phyloP scores from a whole-genome alignment of 2,888 invertebrate species.

The Coenonympha arcania region DNA sequence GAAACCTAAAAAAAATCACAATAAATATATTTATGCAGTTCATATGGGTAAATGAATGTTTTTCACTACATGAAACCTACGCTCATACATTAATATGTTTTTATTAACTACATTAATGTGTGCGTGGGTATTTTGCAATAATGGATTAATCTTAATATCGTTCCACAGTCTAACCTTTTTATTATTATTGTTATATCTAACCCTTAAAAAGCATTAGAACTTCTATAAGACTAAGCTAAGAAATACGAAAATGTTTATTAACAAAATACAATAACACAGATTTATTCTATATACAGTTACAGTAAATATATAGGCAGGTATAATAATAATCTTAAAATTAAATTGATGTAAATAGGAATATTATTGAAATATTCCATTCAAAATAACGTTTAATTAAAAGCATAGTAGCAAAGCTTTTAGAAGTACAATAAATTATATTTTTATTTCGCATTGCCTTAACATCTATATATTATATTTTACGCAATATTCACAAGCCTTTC shows the following conservation, averaged over 20 bases:
- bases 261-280: slow-evolving; percentile 4
- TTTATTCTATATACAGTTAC: slow-evolving; percentile 3
- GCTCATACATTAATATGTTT: slow-evolving; percentile 29
- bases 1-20: no score
- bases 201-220: slow-evolving; percentile 24
- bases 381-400: slow-evolving; percentile 21
- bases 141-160: slow-evolving; percentile 35
- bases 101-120: slow-evolving; percentile 41
- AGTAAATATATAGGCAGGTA: slow-evolving; percentile 1
- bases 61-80: slow-evolving; percentile 25
- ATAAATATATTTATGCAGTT: background rate
- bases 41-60: slow-evolving; percentile 6
- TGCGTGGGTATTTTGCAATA: slow-evolving; percentile 54
- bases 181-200: slow-evolving; percentile 29
- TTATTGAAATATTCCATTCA: slow-evolving; percentile 12
- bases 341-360: slow-evolving; percentile 16
- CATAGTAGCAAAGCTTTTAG: slow-evolving; percentile 28
- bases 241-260: slow-evolving; percentile 6
- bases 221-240: slow-evolving; percentile 8
- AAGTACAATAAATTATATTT: slow-evolving; percentile 12
- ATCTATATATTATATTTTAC: no score
- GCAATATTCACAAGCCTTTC: slow-evolving; percentile 61
- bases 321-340: slow-evolving; percentile 19
- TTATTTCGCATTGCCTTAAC: slow-evolving; percentile 28
- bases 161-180: slow-evolving; percentile 49